Base-by-base conservation (phyloP, 2,888 invertebrate species). In the Cyclophora albipunctata region DNA sequence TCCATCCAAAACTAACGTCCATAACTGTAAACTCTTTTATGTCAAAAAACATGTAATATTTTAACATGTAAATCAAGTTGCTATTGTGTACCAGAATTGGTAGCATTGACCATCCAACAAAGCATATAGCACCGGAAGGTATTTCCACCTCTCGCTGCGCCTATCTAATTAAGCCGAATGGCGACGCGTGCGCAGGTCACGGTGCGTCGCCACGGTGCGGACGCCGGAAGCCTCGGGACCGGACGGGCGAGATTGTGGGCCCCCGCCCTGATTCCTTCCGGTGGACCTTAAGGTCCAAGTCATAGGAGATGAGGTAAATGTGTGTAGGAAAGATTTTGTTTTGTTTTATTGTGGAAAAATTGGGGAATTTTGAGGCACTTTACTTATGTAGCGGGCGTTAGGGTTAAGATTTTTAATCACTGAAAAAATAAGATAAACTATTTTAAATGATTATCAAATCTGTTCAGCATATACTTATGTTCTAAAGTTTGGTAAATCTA, bases 261-360 rank as follows among this genome's bases (percentile, higher is more conserved):
- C 73, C 78, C 78, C 80, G 82, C 79, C 83, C 84, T 83, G 86
- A 84, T 82, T 84, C 86, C 87, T 87, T 88, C 87, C 87, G 87
- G 83, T 75, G 78, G 70, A 71, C 66, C 59, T 66, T 63, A 55
- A 57, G 67, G 68, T 53, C 64, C 68, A 55, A 64, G 66, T 52
- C 54, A 58, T 50, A 48, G 55, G 54, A 54, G 60, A 49, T 45
- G 7, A 48, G 47, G 45, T 51, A 58, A 62, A 54, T 46, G 44
- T 37, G 37, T 37, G 5, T 37, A 2, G 5, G 37, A 37, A 37
- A 37, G 37, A 5, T 37, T 37, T 4, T 4, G 5, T 37, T 37
- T 37, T 37, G 37, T 37, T 4, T 37, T 20, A 20, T 20, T 20
- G 20, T 20, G 1, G 20, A 20, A 20, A 20, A 20, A 20, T 20